phyloP scores from a whole-genome alignment of 2,113 vertebrate genomes.

The Caranx melampygus region DNA sequence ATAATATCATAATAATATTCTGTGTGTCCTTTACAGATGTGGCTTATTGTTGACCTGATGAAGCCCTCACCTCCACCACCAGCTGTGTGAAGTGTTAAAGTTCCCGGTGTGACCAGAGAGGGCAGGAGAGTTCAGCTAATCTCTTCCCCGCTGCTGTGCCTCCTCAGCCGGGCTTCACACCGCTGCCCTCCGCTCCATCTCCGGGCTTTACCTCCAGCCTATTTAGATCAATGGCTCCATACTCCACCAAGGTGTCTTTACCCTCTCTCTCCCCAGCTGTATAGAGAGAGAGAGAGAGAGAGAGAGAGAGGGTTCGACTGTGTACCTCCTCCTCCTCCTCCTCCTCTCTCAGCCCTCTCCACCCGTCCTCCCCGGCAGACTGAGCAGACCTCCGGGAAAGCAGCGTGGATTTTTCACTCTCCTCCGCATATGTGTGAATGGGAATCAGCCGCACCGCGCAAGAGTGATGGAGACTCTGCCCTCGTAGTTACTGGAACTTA shows the following conservation, averaged over 20 bases:
- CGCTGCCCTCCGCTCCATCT: constrained; percentile 23
- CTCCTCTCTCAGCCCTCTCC: constrained; percentile 37
- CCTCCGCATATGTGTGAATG: constrained; percentile 22
- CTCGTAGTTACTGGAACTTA: constrained; percentile 68
- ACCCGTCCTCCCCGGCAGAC: constrained; percentile 63
- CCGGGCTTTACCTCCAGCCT: constrained; percentile 70
- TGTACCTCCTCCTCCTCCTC: constrained; percentile 17
- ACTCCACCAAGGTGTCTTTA: constrained; percentile 24
- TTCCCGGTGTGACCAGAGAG: constrained; percentile 61
- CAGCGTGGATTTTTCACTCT: constrained; percentile 35
- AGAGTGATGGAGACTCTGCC: constrained; percentile 66
- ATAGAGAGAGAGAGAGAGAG: constrained; percentile 30
- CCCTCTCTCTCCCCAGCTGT: constrained; percentile 34
- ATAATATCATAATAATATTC: background rate
- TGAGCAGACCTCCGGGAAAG: constrained; percentile 71
- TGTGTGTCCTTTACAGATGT: background rate
- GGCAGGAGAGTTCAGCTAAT: constrained; percentile 71
- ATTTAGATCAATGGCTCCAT: constrained; percentile 65
- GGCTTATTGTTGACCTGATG: background rate
- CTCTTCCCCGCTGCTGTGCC: constrained; percentile 8
- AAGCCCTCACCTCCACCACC: background rate
- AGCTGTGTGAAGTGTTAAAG: constrained; percentile 2
- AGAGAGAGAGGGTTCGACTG: constrained; percentile 14
- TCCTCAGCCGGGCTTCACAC: constrained; percentile 10
- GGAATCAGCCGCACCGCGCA: constrained; percentile 27